Evolutionary conservation across 2,888 invertebrate genomes (phyloP).

Genomic region (Chaitophorus viminalis): DNA sequence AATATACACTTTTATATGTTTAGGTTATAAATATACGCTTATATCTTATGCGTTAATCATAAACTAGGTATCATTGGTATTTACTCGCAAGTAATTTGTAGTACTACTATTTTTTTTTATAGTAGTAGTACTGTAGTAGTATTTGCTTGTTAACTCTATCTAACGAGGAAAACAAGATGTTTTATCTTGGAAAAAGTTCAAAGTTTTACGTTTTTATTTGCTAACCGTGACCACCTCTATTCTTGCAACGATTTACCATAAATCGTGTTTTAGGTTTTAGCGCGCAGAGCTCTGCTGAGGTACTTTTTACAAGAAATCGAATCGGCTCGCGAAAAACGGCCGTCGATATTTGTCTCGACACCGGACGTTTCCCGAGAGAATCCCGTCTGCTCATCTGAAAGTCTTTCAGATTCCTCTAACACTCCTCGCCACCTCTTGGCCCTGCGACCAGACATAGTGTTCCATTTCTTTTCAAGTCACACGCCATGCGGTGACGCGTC

Average conservation of each 20-base stretch:
- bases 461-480: constrained; percentile 87
- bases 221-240: no score
- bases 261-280: constrained; percentile 70
- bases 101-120: no score
- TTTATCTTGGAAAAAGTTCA: no score
- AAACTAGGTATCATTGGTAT: no score
- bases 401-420: neutral
- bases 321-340: constrained; percentile 66
- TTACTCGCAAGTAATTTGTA: no score
- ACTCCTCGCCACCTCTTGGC: constrained; percentile 49
- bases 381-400: neutral
- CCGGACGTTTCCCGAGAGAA: constrained; percentile 41
- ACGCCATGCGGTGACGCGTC: constrained; percentile 95
- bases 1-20: no score
- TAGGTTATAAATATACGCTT: no score
- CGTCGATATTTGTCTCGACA: constrained; percentile 61
- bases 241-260: neutral
- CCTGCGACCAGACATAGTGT: constrained; percentile 73
- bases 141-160: no score
- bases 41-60: no score
- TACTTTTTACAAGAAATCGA: constrained; percentile 78
- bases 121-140: no score
- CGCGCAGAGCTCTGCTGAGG: constrained; percentile 82
- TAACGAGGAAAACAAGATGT: no score
- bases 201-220: no score